Evolutionary conservation across 2,888 invertebrate species (phyloP), one percentile per base, ranked within the genome.

Genomic region (Raillietiella orientalis): DNA sequence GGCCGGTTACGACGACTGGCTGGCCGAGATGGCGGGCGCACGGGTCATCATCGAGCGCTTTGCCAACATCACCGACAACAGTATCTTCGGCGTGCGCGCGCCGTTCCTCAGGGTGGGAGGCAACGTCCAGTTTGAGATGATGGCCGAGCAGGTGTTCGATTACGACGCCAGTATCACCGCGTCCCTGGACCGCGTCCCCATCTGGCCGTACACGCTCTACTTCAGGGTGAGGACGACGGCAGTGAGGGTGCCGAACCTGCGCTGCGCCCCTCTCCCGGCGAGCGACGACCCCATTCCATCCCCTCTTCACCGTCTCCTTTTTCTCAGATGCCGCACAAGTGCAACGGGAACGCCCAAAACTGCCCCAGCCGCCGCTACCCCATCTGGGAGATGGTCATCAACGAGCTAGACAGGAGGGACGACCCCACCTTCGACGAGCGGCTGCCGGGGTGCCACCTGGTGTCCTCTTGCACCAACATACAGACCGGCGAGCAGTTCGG

Each of bases 121-220:
- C 32, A 77, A 82, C 55, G 75, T 66, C 39, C 79, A 82, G 52
- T 87, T 84, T 45, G 72, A 77, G 49, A 84, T 84, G 79, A 82
- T 87, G 82, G 65, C 70, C 28, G 77, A 82, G 47, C 74, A 82
- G 44, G 75, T 71, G 51, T 82, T 82, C 46, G 66, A 72, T 5
- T 87, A 84, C 45, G 87, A 87, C 44, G 75, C 82, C 14, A 79
- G 82, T 8, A 79, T 87, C 41, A 77, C 77, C 2, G 79, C 79
- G 14, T 71, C 77, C 1, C 54, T 77, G 28, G 60, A 67, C 17
- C 66, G 75, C 25, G 75, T 77, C 14, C 82, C 82, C 26, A 72
- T 77, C 45, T 90, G 87, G 87, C 90, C 90, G 1, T 90, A 87
- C 54, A 87, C 87, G 3, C 53, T 90, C 14, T 84, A 87, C 55